Evolutionary conservation across 2,113 vertebrate species (phyloP).

Genomic region (Eolophus roseicapilla): DNA sequence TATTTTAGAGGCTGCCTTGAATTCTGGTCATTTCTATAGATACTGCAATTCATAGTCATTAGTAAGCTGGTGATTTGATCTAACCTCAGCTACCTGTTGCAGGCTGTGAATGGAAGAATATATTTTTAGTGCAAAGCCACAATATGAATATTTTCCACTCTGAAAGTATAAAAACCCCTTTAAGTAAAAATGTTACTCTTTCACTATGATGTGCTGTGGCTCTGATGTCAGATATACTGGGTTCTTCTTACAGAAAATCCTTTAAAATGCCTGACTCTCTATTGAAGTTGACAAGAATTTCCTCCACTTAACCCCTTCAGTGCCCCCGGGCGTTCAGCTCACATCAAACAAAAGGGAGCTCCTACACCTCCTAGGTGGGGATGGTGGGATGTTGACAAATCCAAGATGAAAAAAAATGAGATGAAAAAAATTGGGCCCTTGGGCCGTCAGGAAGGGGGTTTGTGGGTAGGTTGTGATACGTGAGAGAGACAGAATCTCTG

Average conservation of each 20-base stretch:
- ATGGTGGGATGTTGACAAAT: conserved; percentile 37
- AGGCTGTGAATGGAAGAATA: conserved; percentile 63
- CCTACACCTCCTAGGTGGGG: neutral
- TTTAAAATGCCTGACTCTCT: conserved; percentile 38
- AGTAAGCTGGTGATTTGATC: conserved; percentile 32
- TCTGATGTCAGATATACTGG: conserved; percentile 38
- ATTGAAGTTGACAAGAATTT: conserved; percentile 55
- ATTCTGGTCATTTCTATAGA: conserved; percentile 63
- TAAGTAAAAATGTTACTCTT: conserved; percentile 45
- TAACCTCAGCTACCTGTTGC: conserved; percentile 61
- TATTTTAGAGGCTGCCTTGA: conserved; percentile 46
- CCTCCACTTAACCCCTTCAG: conserved; percentile 52
- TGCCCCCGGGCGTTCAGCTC: neutral
- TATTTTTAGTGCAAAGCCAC: conserved; percentile 52
- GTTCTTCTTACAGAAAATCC: conserved; percentile 46
- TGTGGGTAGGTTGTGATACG: neutral
- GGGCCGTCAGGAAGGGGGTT: neutral
- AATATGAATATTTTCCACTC: conserved; percentile 63
- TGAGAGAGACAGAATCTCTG: neutral
- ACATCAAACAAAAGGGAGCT: conserved; percentile 40
- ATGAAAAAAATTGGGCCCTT: neutral
- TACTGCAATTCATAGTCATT: conserved; percentile 45
- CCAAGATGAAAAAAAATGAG: neutral
- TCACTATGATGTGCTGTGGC: conserved; percentile 12
- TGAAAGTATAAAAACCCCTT: conserved; percentile 43